Evolutionary conservation across 2,797 vertebrate genomes (phyloP), one percentile per base, ranked within the genome.

Genomic region (Distichodus sexfasciatus): DNA sequence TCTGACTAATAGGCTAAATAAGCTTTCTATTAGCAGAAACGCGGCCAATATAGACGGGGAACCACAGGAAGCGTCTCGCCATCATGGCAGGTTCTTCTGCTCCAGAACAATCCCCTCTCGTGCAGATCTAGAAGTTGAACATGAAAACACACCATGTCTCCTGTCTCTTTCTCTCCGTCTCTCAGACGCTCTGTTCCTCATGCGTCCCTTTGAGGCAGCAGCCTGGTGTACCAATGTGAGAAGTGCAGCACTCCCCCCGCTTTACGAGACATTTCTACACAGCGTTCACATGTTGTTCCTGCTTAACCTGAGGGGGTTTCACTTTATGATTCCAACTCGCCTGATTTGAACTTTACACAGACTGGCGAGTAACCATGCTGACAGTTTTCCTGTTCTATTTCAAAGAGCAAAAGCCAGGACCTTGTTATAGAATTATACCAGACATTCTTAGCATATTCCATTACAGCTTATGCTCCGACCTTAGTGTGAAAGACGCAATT

Each of bases 1-100:
- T 70, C 48, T 65, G 61, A 40, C 50, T 69, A 69, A 75, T 77
- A 40, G 51, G 41, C 46, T 60, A 53, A 55, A 66, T 53, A 58
- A 40, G 58, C 26, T 19, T 71, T 50, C 24, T 24, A 31, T 66
- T 66, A 60, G 61, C 50, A 28, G 24, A 9, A 58, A 65, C 48
- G 23, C 44, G 17, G 23, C 14, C 40, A 51, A 47, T 44, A 35
- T 26, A 14, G 12, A 40, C 48, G 23, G 10, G 51, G 23, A 21
- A 38, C 64, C 48, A 6, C 29, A 28, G 24, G 38, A 36, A 7
- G 4, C 43, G 26, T n/a, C 8, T 21, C 12, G 12, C 12, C 36
- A 21, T 70, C 36, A 61, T 36, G 14, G 14, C 1, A 12, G 14
- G 2, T 28, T 24, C 26, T 36, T 61, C 15, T 12, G 15, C n/a